Conservation (phyloP, 2,888 invertebrate species). For the Venustoraphidia nigricollis region DNA sequence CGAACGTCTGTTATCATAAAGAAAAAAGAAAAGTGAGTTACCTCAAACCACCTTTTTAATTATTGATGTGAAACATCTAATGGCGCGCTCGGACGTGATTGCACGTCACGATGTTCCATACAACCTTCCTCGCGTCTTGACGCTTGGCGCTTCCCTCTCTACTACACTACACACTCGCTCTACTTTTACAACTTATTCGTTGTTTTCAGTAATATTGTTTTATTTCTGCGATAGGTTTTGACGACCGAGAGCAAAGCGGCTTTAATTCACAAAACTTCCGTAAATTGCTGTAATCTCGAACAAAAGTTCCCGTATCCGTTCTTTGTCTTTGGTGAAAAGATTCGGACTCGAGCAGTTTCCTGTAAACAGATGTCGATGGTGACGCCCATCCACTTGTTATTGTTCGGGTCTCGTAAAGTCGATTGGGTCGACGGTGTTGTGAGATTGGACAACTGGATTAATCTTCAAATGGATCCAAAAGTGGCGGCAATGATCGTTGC, state of each 20-base stretch:
- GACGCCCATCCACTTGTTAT: constrained; percentile 76
- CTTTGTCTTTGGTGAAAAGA: constrained; percentile 97
- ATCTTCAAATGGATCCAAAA: constrained; percentile 66
- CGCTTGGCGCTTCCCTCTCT: too few relatives aligned
- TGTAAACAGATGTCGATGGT: constrained; percentile 95
- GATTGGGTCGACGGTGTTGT: constrained; percentile 64
- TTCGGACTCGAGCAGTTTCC: constrained; percentile 85
- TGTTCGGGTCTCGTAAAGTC: constrained; percentile 84
- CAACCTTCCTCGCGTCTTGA: too few relatives aligned
- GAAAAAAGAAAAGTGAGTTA: constrained; percentile 71
- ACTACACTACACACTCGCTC: too few relatives aligned
- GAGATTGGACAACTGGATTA: constrained; percentile 87
- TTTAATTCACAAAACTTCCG: constrained; percentile 90
- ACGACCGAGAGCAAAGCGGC: constrained; percentile 93
- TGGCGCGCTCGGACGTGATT: too few relatives aligned
- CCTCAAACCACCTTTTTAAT: neutral
- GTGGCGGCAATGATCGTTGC: constrained; percentile 72
- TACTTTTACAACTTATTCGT: neutral
- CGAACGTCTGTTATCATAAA: constrained; percentile 90
- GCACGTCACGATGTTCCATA: too few relatives aligned
- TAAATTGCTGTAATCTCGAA: constrained; percentile 76
- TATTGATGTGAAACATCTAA: neutral
- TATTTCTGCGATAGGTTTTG: constrained; percentile 42
- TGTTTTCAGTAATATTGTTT: neutral
- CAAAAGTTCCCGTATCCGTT: constrained; percentile 83